These are phyloP conservation scores for Slavum lentiscoides DNA, from an alignment of 2,888 invertebrate genomes.

Conservation along the genomic window DNA sequence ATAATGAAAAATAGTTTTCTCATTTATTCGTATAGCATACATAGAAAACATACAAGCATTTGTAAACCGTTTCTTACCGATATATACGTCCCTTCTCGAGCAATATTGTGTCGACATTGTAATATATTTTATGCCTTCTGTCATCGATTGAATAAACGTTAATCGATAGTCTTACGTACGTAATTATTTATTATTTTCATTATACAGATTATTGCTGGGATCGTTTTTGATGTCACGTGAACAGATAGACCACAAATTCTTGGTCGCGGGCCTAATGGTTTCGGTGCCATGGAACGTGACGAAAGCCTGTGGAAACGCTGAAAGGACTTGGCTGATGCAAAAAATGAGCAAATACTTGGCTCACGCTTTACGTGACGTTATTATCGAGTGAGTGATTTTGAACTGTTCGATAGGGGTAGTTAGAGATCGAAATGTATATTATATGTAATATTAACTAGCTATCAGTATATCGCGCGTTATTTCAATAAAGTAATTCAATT, in stretches of 20 bases:
- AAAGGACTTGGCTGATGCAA: constrained; percentile 73
- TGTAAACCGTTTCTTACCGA: too few relatives aligned
- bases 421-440: too few relatives aligned
- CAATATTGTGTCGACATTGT: not conserved
- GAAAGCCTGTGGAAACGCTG: constrained; percentile 71
- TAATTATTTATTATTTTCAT: too few relatives aligned
- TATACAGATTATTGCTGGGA: constrained; percentile 66
- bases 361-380: constrained; percentile 61
- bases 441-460: too few relatives aligned
- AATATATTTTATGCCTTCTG: not conserved
- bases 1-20: too few relatives aligned
- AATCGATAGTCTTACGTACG: too few relatives aligned
- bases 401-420: not conserved
- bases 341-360: constrained; percentile 77
- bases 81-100: too few relatives aligned
- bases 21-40: too few relatives aligned
- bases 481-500: too few relatives aligned
- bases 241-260: constrained; percentile 61
- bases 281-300: constrained; percentile 82
- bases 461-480: too few relatives aligned
- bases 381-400: constrained; percentile 59
- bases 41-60: too few relatives aligned
- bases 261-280: constrained; percentile 72
- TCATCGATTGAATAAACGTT: not conserved
- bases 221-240: constrained; percentile 75